Percentiles rank a stretch among this genome's conserved stretches.
Evolutionary conservation across 2,797 vertebrate genomes (phyloP).

Genomic region (Notolepis coatsorum): DNA sequence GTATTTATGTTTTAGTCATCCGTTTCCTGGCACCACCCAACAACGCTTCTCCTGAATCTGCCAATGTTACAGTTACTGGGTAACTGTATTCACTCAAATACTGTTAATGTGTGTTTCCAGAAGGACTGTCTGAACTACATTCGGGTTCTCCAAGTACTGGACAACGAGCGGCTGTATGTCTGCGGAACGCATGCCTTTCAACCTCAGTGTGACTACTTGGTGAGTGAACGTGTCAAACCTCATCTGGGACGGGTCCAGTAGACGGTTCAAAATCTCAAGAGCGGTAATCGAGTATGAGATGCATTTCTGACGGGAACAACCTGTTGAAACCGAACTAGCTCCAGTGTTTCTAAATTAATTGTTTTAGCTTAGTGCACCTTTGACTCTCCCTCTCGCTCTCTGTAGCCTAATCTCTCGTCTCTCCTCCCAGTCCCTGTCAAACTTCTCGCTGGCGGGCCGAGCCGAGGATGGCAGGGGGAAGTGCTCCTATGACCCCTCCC

Average conservation of each 20-base stretch:
- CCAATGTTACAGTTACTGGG: background rate
- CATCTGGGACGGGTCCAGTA: background rate
- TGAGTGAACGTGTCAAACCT: conserved; percentile 67
- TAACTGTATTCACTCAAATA: background rate
- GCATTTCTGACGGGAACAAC: background rate
- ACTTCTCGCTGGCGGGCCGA: conserved; percentile 80
- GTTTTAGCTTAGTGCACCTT: background rate
- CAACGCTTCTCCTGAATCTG: background rate
- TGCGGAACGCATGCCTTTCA: conserved; percentile 97
- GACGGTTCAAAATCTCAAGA: no score
- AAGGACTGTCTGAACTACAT: conserved; percentile 96
- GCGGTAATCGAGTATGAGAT: background rate
- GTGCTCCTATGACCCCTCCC: conserved; percentile 95
- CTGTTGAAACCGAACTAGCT: background rate
- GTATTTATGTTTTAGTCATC: conserved; percentile 61
- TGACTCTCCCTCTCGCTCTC: background rate
- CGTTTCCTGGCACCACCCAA: background rate
- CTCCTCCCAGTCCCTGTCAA: conserved; percentile 78
- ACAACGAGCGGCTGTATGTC: conserved; percentile 86
- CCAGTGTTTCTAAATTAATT: background rate
- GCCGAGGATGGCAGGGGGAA: conserved; percentile 93
- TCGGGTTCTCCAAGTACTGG: conserved; percentile 90
- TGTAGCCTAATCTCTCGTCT: background rate
- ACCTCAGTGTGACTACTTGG: conserved; percentile 92
- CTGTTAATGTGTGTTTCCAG: conserved; percentile 70